Conservation (phyloP, 2,113 vertebrate genomes). For the Leptocoma aspasia region DNA sequence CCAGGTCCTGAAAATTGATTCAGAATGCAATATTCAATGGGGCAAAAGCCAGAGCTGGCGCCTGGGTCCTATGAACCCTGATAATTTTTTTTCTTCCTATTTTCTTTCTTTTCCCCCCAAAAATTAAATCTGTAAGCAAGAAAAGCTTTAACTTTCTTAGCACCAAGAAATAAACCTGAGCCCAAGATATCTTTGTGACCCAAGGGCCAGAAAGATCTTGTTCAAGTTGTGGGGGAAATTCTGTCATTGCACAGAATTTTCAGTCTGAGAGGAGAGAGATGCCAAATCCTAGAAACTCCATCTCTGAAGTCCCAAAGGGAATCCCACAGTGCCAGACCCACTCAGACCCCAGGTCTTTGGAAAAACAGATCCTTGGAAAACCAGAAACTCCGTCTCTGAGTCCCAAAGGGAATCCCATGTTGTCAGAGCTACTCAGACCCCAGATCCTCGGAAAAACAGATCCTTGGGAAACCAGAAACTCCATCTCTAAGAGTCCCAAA, state of each 20-base stretch:
- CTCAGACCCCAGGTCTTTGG: neutral
- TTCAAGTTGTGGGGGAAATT: neutral
- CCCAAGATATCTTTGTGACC: neutral
- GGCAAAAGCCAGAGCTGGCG: neutral
- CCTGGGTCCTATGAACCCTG: neutral
- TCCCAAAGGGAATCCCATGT: fast-evolving
- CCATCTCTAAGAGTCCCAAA: neutral
- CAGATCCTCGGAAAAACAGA: no score
- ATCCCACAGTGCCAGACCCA: fast-evolving
- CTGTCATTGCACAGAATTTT: neutral
- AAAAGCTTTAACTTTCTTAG: neutral
- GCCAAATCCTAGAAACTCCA: neutral
- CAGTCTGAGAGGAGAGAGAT: fast-evolving
- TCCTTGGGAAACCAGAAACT: neutral
- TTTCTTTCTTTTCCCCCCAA: fast-evolving
- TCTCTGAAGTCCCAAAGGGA: neutral
- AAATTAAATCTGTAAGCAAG: neutral
- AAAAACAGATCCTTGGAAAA: neutral
- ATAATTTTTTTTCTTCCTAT: fast-evolving
- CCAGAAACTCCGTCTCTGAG: neutral
- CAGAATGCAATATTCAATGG: neutral
- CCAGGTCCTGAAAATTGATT: neutral
- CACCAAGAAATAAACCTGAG: neutral
- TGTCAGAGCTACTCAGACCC: neutral
- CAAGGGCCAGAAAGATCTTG: neutral